These are phyloP conservation scores for Myopa testacea DNA, from an alignment of 2,888 invertebrate genomes.

Conservation along the genomic window DNA sequence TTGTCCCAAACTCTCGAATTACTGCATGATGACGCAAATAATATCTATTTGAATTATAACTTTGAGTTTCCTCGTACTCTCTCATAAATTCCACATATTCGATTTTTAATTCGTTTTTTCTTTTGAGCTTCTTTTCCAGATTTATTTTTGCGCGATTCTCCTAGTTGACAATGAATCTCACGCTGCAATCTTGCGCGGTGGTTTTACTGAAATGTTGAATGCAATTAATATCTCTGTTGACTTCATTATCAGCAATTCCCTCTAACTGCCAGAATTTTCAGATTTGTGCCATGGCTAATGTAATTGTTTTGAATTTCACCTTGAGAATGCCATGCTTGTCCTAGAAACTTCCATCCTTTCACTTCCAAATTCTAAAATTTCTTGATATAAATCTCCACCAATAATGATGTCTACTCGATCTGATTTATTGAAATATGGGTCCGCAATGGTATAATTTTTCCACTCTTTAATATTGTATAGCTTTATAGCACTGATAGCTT, in stretches of 20 bases:
- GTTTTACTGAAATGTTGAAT: constrained; percentile 21
- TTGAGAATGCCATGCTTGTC: constrained; percentile 32
- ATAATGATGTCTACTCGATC: constrained; percentile 24
- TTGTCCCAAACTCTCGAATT: constrained; percentile 31
- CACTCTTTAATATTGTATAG: constrained; percentile 13
- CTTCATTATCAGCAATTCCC: constrained; percentile 21
- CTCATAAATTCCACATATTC: constrained; percentile 32
- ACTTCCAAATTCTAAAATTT: constrained; percentile 16
- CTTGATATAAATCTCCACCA: background rate
- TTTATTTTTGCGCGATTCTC: constrained; percentile 33
- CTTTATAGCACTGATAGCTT: too few relatives aligned
- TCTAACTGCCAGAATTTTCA: constrained; percentile 30
- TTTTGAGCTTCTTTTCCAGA: background rate
- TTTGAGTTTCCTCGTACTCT: constrained; percentile 21
- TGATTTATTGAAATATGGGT: background rate
- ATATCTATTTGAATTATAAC: constrained; percentile 20
- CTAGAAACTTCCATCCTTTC: constrained; percentile 28
- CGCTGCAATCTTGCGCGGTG: constrained; percentile 20
- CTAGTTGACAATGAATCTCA: constrained; percentile 21
- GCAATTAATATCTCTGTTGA: constrained; percentile 2
- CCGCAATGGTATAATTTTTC: constrained; percentile 19
- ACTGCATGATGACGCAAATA: constrained; percentile 43
- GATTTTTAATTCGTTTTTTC: constrained; percentile 17
- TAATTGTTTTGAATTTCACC: background rate
- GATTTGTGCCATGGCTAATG: constrained; percentile 11